These are phyloP conservation scores for rabbit (Oryctolagus cuniculus) DNA, from an alignment of 2,113 vertebrate genomes.

Conservation along the genomic window mOryCun1.1 NC_091436.1:90343001-90343500, in stretches of 20 bases:
- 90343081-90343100: not conserved
- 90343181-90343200: not conserved
- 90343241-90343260: not conserved
- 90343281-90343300: not conserved
- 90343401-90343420: not conserved
- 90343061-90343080: constrained; percentile 46
- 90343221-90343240: not conserved
- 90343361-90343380: not conserved
- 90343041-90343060: constrained; percentile 44
- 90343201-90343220: too few species aligned
- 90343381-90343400: not conserved
- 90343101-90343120: not conserved
- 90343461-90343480: not conserved
- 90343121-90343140: not conserved
- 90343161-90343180: constrained; percentile 37
- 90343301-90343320: not conserved
- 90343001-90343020: constrained; percentile 27
- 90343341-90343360: not conserved
- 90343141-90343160: not conserved
- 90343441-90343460: not conserved
- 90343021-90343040: constrained; percentile 46
- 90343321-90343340: not conserved
- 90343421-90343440: not conserved
- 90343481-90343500: not conserved
- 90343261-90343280: not conserved